Base-by-base conservation (phyloP, 2,888 invertebrate genomes). In the Mesoligia furuncula region DNA sequence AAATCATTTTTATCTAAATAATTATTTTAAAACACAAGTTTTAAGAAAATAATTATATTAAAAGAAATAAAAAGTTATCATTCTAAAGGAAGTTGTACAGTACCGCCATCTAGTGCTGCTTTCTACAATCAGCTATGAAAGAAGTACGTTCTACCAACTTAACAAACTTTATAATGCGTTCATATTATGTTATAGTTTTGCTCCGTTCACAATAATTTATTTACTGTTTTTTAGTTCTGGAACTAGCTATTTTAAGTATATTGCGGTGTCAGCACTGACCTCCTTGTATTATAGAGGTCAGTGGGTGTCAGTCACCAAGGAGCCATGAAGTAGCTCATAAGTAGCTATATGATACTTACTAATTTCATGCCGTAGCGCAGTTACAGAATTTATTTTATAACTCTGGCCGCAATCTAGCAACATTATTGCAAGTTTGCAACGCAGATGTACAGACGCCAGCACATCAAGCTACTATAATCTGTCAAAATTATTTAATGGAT, bases 81-180 rank as follows among this genome's bases (percentile, higher is more conserved):
- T 85, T 77, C 24, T 70, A 78, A 67, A 84, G 89, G 88, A 90
- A 88, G 83, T 86, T 79, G 39, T 31, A 73, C 7, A 70, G 51
- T 87, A 71, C 65, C 74, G 90, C 87, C 90, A 90, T 88, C 92
- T 91, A 85, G 75, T 61, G 65, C 24, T 24, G 20, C 42, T 42
- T 27, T 9, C 15, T 17, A 9, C 39, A 73, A 82, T 59, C 59
- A 70, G 27, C 6, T n/a, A 24, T 0, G n/a, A 31, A 62, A 42
- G 51, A 17, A 62, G 54, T 51, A 79, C 59, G 24, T 11, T 7
- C 2, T 17, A 68, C 88, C 89, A 90, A 88, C 85, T 17, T 76
- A 67, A 72, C 9, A 62, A 81, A 75, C 27, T 4, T 65, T 64
- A 83, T 11, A 48, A 73, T 74, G 82, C 84, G 81, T 88, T 88